Evolutionary conservation across 2,888 invertebrate genomes (phyloP).

Genomic region (Operophtera brumata): DNA sequence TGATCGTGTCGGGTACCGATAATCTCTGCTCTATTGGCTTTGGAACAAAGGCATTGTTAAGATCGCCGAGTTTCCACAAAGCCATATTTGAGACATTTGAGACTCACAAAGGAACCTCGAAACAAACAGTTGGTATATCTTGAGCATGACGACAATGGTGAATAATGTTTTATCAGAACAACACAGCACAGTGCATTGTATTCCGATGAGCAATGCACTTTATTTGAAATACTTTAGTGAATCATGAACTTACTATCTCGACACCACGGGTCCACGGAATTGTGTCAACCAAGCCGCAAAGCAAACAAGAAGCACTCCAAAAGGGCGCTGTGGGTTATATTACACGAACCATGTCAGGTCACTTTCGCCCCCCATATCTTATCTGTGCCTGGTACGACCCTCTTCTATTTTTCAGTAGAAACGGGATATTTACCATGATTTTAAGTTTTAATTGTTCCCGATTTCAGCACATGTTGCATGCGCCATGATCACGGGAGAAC

Average conservation of each 20-base stretch:
- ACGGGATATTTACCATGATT: no score
- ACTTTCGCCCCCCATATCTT: no score
- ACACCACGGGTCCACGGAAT: no score
- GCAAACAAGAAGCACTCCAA: no score
- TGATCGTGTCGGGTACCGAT: conserved; percentile 32
- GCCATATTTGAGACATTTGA: conserved; percentile 7
- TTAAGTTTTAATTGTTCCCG: no score
- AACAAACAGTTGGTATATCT: conserved; percentile 3
- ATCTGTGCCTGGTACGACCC: no score
- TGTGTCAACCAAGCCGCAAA: no score
- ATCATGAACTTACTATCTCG: neutral
- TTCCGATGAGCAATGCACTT: conserved; percentile 12
- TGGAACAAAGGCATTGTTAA: conserved; percentile 42
- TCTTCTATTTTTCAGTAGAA: no score
- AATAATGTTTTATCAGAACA: conserved; percentile 5
- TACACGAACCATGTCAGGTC: no score
- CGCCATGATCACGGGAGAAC: no score
- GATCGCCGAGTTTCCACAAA: conserved; percentile 18
- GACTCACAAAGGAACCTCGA: conserved; percentile 19
- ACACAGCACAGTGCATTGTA: conserved; percentile 3
- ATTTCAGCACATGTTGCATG: no score
- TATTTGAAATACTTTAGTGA: conserved; percentile 7
- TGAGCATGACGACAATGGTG: conserved; percentile 6
- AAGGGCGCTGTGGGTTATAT: no score
- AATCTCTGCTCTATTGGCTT: conserved; percentile 36